These are phyloP conservation scores for Pelodytes ibericus DNA, from an alignment of 2,797 vertebrate species.

Conservation along the genomic window DNA sequence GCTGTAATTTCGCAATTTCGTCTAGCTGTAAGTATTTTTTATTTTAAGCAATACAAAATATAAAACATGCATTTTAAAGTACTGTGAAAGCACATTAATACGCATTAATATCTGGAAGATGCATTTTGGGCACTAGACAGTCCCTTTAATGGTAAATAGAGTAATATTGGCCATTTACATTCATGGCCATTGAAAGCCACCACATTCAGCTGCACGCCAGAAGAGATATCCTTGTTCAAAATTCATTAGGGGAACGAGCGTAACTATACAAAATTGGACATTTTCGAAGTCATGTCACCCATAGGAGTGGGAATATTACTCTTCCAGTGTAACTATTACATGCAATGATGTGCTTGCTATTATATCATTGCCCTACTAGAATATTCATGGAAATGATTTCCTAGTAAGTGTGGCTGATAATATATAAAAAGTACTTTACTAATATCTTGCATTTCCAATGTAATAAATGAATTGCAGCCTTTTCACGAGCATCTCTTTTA, in stretches of 20 bases:
- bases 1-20: too few relatives aligned
- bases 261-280: background rate
- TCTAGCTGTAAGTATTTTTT: too few relatives aligned
- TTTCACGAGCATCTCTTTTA: background rate
- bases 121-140: too few relatives aligned
- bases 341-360: background rate
- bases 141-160: background rate
- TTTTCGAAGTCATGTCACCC: background rate
- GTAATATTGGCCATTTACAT: background rate
- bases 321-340: background rate
- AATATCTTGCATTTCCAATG: background rate
- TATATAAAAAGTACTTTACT: background rate
- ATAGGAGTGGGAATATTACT: background rate
- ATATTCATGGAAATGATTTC: conserved; percentile 11
- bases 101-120: too few relatives aligned
- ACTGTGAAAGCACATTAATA: too few relatives aligned
- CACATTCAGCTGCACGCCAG: background rate
- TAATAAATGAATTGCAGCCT: background rate
- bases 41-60: too few relatives aligned
- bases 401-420: background rate
- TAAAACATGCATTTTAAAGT: too few relatives aligned
- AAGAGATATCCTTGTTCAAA: background rate
- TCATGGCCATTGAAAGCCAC: background rate
- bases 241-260: background rate
- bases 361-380: conserved; percentile 53